Base-by-base conservation (phyloP, 2,113 vertebrate genomes). In the Bujurquina vittata region DNA sequence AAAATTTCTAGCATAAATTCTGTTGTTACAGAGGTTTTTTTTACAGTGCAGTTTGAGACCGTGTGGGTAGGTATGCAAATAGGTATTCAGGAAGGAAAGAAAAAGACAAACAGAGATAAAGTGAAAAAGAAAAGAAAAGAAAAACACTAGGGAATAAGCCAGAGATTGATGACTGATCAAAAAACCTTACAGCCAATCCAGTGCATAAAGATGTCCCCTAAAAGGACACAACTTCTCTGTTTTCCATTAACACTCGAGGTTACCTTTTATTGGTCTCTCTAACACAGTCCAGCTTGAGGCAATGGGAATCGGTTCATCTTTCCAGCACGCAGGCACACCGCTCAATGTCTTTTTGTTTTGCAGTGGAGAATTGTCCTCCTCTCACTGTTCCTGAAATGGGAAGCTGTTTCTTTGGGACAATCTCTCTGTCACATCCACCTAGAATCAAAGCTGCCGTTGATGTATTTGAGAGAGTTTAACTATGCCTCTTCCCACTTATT, bases 291-390 rank as follows among this genome's bases (percentile, higher is more conserved):
- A 84, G 83, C 80, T 85, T 77, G 31, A 92, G 84, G 86, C 87
- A 83, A 40, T 5, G 33, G 85, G 87, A 89, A 74, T 54, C 79
- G 11, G 82, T 82, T 90, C 85, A 86, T 92, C 77, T 85, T 88
- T 89, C 89, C 85, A 87, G 80, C 7, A 20, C 57, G 46, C 72
- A 90, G 77, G 56, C 84, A 75, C 80, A 80, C 54, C 0, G 35
- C 67, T 90, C 69, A 5, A 72, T 91, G 87, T 69, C 79, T 82
- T 88, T 91, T 92, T 93, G 87, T 90, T 87, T 91, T 91, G 37
- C 78, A 83, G 43, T 75, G 46, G 23, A 83, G 49, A 73, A 65
- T 62, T 46, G 77, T 80, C 81, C 62, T 59, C 20, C 54, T 80
- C 83, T 31, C 10, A 22, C 37, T 74, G 79, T 73, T 74, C 4